phyloP scores from a whole-genome alignment of 2,797 vertebrate species.

The Rhinella marina region DNA sequence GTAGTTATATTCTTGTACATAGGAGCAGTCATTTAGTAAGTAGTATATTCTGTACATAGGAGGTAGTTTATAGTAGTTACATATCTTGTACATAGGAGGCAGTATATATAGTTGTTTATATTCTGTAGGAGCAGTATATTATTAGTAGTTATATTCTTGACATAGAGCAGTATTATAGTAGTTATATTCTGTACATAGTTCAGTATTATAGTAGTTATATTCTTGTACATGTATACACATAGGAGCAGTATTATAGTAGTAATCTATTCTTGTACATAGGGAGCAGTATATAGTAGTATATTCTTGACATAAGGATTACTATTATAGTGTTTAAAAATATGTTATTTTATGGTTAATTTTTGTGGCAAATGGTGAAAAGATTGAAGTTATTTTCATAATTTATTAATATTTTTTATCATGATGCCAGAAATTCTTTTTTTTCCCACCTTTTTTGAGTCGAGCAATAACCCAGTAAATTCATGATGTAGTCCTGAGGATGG shows the following conservation, averaged over 20 bases:
- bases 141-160: constrained; percentile 20
- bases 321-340: not conserved
- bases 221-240: not conserved
- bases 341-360: not conserved
- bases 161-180: constrained; percentile 6
- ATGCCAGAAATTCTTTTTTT: not conserved
- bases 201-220: constrained; percentile 4
- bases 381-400: no score
- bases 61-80: not conserved
- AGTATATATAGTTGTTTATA: constrained; percentile 5
- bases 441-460: not conserved
- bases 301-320: not conserved
- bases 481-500: not conserved
- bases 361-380: not conserved
- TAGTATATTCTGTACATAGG: not conserved
- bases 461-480: not conserved
- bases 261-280: not conserved
- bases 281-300: constrained; percentile 19
- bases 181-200: not conserved
- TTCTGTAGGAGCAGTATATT: not conserved
- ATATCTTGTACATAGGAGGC: not conserved
- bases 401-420: not conserved
- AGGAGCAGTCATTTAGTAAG: constrained; percentile 9
- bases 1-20: not conserved
- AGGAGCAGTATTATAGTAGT: not conserved